Conservation (phyloP, 2,113 vertebrate genomes). For the Paradisaea rubra region DNA sequence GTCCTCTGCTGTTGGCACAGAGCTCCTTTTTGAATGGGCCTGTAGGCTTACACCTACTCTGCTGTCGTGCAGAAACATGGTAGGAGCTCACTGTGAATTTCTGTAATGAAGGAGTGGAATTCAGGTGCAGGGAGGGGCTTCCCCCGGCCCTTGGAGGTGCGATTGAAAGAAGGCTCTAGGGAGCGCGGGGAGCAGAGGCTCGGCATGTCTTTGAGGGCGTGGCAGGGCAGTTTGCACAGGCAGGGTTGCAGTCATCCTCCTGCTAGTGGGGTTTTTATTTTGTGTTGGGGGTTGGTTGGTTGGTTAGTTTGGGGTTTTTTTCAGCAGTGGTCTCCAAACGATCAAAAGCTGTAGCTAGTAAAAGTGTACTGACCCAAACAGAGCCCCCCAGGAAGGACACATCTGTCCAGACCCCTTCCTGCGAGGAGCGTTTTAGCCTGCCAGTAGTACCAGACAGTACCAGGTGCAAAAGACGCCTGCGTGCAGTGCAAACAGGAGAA, state of each 20-base stretch:
- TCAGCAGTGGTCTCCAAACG: neutral
- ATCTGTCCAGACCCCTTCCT: neutral
- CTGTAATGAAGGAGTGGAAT: neutral
- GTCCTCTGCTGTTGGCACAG: neutral
- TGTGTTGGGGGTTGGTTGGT: neutral
- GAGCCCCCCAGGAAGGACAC: neutral
- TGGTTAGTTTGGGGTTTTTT: neutral
- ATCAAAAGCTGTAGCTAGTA: neutral
- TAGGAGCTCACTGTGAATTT: neutral
- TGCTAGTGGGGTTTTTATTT: neutral
- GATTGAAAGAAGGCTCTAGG: neutral
- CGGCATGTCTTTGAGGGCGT: neutral
- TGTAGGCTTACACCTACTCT: neutral
- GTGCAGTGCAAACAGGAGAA: neutral
- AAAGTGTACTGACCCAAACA: neutral
- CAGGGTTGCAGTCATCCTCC: neutral
- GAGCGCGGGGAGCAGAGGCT: neutral
- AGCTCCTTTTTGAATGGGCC: neutral
- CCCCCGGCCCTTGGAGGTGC: too few relatives aligned
- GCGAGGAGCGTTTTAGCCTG: neutral
- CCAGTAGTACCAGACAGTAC: neutral
- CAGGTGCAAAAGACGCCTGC: neutral
- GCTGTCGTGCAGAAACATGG: neutral
- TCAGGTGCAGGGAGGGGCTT: neutral
- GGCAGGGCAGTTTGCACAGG: neutral